A percentile compares a stretch with the other conserved stretches of the same genome.
These are phyloP conservation scores for Archilochus colubris DNA, from an alignment of 2,113 vertebrate species.

Conservation along the genomic window DNA sequence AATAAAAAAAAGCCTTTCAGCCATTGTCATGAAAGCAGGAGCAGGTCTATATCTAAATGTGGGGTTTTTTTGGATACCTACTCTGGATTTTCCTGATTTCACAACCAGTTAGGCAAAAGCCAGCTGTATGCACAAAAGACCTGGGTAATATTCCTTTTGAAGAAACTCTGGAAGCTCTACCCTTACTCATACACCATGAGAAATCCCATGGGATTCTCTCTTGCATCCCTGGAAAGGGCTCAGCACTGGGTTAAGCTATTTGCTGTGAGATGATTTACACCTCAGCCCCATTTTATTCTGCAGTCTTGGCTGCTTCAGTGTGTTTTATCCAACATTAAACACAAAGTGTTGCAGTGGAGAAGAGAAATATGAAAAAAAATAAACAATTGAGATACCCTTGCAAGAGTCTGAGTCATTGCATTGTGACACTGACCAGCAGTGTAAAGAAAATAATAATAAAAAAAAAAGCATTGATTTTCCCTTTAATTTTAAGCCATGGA, in stretches of 20 bases:
- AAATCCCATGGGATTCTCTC: not conserved
- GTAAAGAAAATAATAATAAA: too few relatives aligned
- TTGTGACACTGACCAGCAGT: not conserved
- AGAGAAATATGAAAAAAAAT: not conserved
- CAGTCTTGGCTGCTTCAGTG: not conserved
- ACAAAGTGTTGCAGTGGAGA: fast-evolving
- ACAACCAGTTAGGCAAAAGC: too few relatives aligned
- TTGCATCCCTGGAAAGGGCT: not conserved
- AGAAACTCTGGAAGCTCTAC: not conserved
- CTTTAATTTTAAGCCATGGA: not conserved
- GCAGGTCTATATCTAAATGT: fast-evolving
- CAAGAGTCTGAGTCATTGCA: not conserved
- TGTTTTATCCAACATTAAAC: not conserved
- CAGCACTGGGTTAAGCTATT: not conserved
- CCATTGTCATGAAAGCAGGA: fast-evolving
- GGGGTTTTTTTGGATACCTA: not conserved
- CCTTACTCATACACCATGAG: too few relatives aligned
- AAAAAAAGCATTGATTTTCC: not conserved
- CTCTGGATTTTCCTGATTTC: not conserved
- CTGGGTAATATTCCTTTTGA: not conserved
- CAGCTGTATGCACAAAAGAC: not conserved
- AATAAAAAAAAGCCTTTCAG: too few relatives aligned
- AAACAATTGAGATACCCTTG: too few relatives aligned
- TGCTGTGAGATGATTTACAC: not conserved
- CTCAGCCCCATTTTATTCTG: not conserved